phyloP scores from a whole-genome alignment of 92 coral and sea anemone species.

The Blastomussa wellsi region DNA sequence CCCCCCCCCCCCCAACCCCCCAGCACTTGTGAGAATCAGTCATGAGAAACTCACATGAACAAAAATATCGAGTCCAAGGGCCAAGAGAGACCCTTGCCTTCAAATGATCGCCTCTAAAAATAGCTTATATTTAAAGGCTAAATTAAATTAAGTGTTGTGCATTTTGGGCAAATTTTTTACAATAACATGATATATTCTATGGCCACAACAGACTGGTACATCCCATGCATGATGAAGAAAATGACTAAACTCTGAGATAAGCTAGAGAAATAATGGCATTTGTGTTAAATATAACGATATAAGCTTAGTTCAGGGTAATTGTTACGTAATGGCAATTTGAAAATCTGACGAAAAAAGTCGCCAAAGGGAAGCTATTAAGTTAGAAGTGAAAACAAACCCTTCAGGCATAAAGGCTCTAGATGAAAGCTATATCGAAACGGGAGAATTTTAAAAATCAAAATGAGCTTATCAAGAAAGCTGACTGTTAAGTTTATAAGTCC shows the following conservation, averaged over 20 bases:
- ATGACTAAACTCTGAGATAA: too few relatives aligned
- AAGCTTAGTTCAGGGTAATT: background rate
- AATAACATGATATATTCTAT: too few relatives aligned
- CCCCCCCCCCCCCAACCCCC: too few relatives aligned
- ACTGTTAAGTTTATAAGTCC: too few relatives aligned
- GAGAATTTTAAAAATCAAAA: background rate
- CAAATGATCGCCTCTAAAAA: background rate
- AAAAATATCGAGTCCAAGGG: background rate
- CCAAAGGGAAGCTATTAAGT: background rate
- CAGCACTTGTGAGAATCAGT: too few relatives aligned
- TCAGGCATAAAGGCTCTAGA: background rate
- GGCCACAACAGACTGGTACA: too few relatives aligned
- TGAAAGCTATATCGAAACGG: background rate
- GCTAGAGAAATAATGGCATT: too few relatives aligned
- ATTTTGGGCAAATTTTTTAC: too few relatives aligned
- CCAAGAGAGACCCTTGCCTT: background rate
- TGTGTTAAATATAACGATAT: too few relatives aligned
- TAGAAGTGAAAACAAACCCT: background rate
- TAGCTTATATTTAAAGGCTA: background rate
- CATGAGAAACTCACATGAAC: background rate
- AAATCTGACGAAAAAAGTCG: background rate
- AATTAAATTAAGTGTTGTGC: too few relatives aligned
- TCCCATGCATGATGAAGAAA: background rate
- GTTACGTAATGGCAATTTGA: background rate
- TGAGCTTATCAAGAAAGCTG: too few relatives aligned